Evolutionary conservation across 2,888 invertebrate genomes (phyloP).

Genomic region (Aphrophora alni): DNA sequence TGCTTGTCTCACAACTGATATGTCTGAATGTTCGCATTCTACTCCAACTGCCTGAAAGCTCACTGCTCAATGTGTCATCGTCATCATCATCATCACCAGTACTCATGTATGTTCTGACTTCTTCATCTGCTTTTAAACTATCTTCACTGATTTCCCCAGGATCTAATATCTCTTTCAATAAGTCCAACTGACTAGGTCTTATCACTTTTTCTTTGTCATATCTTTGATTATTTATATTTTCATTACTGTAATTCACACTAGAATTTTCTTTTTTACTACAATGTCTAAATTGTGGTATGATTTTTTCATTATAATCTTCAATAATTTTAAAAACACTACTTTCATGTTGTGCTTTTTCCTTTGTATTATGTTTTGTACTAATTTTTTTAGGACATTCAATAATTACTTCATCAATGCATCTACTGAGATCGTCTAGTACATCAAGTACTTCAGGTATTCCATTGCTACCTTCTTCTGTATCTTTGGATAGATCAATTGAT

Average conservation of each 20-base stretch:
- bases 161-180: constrained; percentile 41
- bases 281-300: not conserved
- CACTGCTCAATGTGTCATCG: constrained; percentile 56
- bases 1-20: constrained; percentile 18
- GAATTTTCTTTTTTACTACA: not conserved
- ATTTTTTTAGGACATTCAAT: constrained; percentile 34
- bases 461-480: not conserved
- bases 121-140: constrained; percentile 63
- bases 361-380: not conserved
- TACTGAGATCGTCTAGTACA: constrained; percentile 40
- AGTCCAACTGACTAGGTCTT: constrained; percentile 36
- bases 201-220: not conserved
- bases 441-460: constrained; percentile 30
- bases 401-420: constrained; percentile 38
- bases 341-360: not conserved
- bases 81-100: constrained; percentile 28
- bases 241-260: not conserved
- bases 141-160: constrained; percentile 56
- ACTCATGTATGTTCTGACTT: constrained; percentile 64
- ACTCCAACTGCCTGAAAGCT: constrained; percentile 65
- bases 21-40: constrained; percentile 58
- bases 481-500: not conserved
- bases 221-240: not conserved
- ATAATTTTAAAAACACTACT: constrained; percentile 29
- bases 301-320: constrained; percentile 29